Evolutionary conservation across 2,797 vertebrate species (phyloP), one percentile per base, ranked within the genome.

Genomic region (Linurgus olivaceus): DNA sequence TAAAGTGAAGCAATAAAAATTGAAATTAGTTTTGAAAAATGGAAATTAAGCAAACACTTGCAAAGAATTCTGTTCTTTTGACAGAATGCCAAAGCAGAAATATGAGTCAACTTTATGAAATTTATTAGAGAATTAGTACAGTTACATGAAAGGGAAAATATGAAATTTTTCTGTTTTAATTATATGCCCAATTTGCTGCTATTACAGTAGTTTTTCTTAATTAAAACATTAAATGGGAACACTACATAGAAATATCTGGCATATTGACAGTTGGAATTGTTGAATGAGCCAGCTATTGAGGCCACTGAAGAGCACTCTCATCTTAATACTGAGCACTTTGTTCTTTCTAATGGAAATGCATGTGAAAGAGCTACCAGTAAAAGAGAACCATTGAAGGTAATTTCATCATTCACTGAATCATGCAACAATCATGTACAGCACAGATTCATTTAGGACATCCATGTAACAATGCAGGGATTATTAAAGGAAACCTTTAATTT

Each of bases 1-100:
- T 92, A 94, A 95, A 97, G 92, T 88, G 91, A 97, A 97, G 97
- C 79, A 96, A 96, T 97, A 97, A 96, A 97, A 97, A 97, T 96
- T 97, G 92, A 97, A 97, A 97, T 97, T 96, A 97, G 93, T 77
- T 85, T 95, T 91, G 87, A 96, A 96, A 96, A 96, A 95, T 82
- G 93, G 89, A 97, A 97, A 95, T 96, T 92, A 96, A 76, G 93
- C 80, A 92, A 96, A 96, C 70, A 75, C 93, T 94, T 95, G 77
- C 94, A 94, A 95, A 93, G 76, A 87, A 91, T 94, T 96, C 83
- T 96, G 65, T 85, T 95, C 79, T 93, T 96, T 93, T 97, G 95
- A 95, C 94, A 96, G 88, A 71, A 91, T 94, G 97, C 95, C 96
- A 97, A 88, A 86, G 88, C 75, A 87, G 82, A 96, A 94, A 91